phyloP scores from a whole-genome alignment of 2,888 invertebrate species.

The Drosophila differens region DNA sequence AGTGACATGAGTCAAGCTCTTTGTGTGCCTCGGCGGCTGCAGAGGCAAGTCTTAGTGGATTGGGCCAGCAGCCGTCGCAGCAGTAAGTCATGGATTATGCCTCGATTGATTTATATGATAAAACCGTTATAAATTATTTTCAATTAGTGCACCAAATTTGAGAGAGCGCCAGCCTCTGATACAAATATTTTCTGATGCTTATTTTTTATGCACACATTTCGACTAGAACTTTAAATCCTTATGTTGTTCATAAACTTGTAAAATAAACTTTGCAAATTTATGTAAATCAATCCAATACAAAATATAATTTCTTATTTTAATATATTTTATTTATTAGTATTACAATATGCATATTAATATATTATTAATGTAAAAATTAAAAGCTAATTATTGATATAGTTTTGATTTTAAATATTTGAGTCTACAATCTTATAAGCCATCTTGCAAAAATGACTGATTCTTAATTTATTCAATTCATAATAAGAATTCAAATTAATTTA shows the following conservation, averaged over 20 bases:
- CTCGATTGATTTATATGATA: slow-evolving; percentile 68
- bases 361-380: not conserved
- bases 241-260: not conserved
- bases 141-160: slow-evolving; percentile 63
- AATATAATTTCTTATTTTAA: not conserved
- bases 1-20: slow-evolving; percentile 78
- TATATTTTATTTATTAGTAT: not conserved
- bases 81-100: slow-evolving; percentile 70
- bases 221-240: not conserved
- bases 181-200: not conserved
- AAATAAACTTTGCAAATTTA: not conserved
- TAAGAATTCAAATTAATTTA: not conserved
- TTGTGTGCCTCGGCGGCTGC: slow-evolving; percentile 51
- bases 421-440: too few relatives aligned
- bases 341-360: not conserved
- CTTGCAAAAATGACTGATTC: not conserved
- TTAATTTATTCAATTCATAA: not conserved
- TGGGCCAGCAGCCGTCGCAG: slow-evolving; percentile 12
- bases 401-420: too few relatives aligned
- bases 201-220: too few relatives aligned
- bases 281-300: not conserved
- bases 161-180: slow-evolving; percentile 57
- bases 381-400: not conserved
- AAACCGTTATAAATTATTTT: slow-evolving; percentile 68
- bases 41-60: slow-evolving; percentile 33